These are phyloP conservation scores for Scomber japonicus DNA, from an alignment of 2,113 vertebrate genomes.

Conservation along the genomic window DNA sequence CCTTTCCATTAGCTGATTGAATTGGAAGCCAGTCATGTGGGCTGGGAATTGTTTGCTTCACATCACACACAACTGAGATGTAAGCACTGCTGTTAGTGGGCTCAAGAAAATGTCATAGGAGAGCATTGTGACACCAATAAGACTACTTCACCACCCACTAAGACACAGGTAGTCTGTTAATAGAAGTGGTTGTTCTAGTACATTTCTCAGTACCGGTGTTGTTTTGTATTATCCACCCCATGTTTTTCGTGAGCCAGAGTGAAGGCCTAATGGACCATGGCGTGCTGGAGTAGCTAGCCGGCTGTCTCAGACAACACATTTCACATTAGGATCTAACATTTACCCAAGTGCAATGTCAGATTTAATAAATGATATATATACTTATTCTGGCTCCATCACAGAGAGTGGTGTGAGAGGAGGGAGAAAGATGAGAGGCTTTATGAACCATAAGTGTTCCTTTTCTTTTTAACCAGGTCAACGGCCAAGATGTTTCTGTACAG, in stretches of 20 bases:
- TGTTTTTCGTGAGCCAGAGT: constrained; percentile 77
- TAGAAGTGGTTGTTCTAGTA: constrained; percentile 33
- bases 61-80: constrained; percentile 60
- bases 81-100: constrained; percentile 59
- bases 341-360: constrained; percentile 76
- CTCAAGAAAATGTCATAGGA: constrained; percentile 46
- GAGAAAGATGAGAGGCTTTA: constrained; percentile 55
- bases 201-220: constrained; percentile 53
- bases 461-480: constrained; percentile 73
- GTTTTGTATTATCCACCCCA: constrained; percentile 57
- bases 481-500: constrained; percentile 41
- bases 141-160: constrained; percentile 19
- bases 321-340: constrained; percentile 71
- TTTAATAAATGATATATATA: constrained; percentile 81
- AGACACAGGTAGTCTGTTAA: constrained; percentile 49
- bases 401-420: constrained; percentile 45
- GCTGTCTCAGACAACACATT: constrained; percentile 69
- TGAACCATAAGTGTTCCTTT: constrained; percentile 58
- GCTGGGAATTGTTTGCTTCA: constrained; percentile 64
- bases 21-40: constrained; percentile 67
- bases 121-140: constrained; percentile 29
- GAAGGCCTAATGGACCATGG: constrained; percentile 82
- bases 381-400: constrained; percentile 46
- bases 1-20: constrained; percentile 86
- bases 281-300: constrained; percentile 59